These are phyloP conservation scores for Diarsia mendica DNA, from an alignment of 2,888 invertebrate species.

Conservation along the genomic window DNA sequence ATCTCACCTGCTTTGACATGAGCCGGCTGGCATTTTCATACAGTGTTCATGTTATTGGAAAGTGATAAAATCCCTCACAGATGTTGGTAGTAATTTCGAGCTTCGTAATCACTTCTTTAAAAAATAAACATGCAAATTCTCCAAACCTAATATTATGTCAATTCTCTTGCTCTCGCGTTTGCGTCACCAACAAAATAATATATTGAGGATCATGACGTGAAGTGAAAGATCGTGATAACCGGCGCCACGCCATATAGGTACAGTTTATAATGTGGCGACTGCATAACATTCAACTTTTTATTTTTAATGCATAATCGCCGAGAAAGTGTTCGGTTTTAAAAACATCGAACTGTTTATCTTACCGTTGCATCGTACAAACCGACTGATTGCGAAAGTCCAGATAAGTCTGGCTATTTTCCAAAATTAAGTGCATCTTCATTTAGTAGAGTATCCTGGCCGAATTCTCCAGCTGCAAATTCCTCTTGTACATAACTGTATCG, in stretches of 20 bases:
- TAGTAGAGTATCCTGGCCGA: slow-evolving; percentile 47
- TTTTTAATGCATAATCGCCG: slow-evolving; percentile 51
- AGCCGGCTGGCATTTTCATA: not conserved
- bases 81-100: no score
- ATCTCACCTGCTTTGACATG: not conserved
- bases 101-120: no score
- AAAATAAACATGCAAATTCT: not conserved
- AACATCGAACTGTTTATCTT: slow-evolving; percentile 37
- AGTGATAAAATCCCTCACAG: no score
- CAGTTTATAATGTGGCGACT: slow-evolving; percentile 25
- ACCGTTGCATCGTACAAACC: slow-evolving; percentile 33
- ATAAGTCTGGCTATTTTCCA: not conserved
- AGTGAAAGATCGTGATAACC: slow-evolving; percentile 51
- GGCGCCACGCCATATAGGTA: slow-evolving; percentile 38
- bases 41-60: not conserved
- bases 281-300: slow-evolving; percentile 45
- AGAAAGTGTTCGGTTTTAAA: slow-evolving; percentile 57
- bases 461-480: slow-evolving; percentile 55
- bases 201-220: slow-evolving; percentile 24
- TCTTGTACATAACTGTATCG: slow-evolving; percentile 64
- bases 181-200: slow-evolving; percentile 40
- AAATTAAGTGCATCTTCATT: slow-evolving; percentile 18
- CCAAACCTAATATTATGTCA: not conserved
- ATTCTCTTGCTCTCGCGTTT: slow-evolving; percentile 16
- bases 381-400: not conserved